Base-by-base conservation (phyloP, 1,140 invertebrate genomes). In the Andricus grossulariae region DNA sequence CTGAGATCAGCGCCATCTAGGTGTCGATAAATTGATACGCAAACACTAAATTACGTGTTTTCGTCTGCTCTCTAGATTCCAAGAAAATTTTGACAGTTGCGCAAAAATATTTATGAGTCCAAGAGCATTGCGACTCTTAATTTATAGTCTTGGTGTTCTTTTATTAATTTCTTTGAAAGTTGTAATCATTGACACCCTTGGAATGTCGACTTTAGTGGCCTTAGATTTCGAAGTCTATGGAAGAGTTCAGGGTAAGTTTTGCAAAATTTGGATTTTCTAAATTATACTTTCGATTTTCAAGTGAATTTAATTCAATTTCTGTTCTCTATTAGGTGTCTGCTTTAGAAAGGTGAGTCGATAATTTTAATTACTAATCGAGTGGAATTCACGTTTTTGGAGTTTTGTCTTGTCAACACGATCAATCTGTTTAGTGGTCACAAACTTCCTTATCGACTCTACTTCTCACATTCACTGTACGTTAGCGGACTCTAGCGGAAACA, bases 211-310 rank as follows among this genome's bases (percentile, higher is more conserved):
- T 71, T 76, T 92, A 50, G 15, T 92, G 50, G 88, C 91, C 18
- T 85, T 94, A 13, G 93, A 94, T 85, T 94, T 94, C 85, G 94
- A 94, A 87, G 92, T 94, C 6, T 94, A 89, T 84, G 94, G 94
- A 72, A 88, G 88, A 80, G 94, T 94, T 7, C 94, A 94, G 92
- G 94, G 92, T 93, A 84, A 82, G 73, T 76, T 71, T 32, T 13
- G 3, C 0, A 32, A 49, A 49, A 51, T 16, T 71, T 16, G 0
- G 5, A 39, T 57, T 50, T 73, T 57, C 25, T 57, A 57, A 54
- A 82, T 50, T 54, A 0, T 18, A 60, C 74, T n/a, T 55, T 72
- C 18, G 70, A 3, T 51, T 75, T 50, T 18, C 2, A 19, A 2
- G 15, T 51, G 16, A 39, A 4, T 7, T n/a, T 25, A 16, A 50